Conservation (phyloP, 1,140 invertebrate genomes). For the Microvelia longipes region DNA sequence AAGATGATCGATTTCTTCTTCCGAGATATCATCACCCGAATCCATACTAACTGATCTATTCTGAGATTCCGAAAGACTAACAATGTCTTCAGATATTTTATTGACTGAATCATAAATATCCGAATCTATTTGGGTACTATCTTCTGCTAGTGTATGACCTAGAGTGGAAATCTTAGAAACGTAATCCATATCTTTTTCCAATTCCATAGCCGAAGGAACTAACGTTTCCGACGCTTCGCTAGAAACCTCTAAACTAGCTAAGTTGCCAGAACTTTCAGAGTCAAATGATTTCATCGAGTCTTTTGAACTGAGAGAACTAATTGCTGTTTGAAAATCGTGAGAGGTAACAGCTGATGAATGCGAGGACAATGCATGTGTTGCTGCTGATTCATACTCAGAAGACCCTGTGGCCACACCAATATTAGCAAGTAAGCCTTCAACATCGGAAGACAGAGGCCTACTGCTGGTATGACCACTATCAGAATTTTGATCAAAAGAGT, state of each 20-base stretch:
- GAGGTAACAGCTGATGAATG: conserved; percentile 48
- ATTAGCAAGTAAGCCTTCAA: conserved; percentile 53
- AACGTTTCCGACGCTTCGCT: conserved; percentile 81
- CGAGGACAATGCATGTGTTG: conserved; percentile 56
- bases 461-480: conserved; percentile 43
- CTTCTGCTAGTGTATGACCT: background rate
- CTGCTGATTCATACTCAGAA: conserved; percentile 78
- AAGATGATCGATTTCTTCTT: conserved; percentile 17
- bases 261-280: conserved; percentile 72
- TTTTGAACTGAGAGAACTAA: conserved; percentile 64
- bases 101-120: background rate
- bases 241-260: conserved; percentile 66
- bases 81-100: conserved; percentile 6
- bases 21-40: conserved; percentile 20
- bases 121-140: background rate
- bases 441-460: conserved; percentile 69
- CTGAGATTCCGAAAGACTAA: conserved; percentile 16
- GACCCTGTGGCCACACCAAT: conserved; percentile 35
- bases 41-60: conserved; percentile 18
- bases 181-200: conserved; percentile 30
- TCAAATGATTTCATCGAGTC: conserved; percentile 79
- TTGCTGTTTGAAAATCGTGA: conserved; percentile 69
- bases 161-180: conserved; percentile 10
- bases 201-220: conserved; percentile 50
- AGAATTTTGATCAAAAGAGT: conserved; percentile 63